A percentile compares a stretch with the other conserved stretches of the same genome.
These are phyloP conservation scores for Epinotia ramella DNA, from an alignment of 2,888 invertebrate species.

Conservation along the genomic window DNA sequence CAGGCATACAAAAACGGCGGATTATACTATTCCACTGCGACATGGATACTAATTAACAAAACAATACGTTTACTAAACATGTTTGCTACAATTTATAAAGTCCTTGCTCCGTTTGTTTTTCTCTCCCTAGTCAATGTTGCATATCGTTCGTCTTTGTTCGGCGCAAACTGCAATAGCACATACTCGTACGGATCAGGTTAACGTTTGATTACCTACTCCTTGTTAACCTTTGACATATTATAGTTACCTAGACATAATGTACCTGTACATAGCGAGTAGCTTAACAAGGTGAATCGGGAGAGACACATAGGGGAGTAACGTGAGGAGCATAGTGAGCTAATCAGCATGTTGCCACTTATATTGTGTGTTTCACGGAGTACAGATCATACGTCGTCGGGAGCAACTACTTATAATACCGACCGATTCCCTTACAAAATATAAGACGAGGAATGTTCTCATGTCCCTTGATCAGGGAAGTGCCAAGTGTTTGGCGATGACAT, in stretches of 20 bases:
- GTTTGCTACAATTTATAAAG: no score
- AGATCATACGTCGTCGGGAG: neutral
- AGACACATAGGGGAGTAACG: conserved; percentile 51
- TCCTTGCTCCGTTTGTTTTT: neutral
- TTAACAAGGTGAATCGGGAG: conserved; percentile 47
- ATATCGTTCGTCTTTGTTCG: conserved; percentile 1
- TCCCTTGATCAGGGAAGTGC: neutral
- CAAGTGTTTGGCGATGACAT: no score
- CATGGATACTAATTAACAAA: no score
- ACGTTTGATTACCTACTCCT: conserved; percentile 32
- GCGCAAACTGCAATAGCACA: neutral
- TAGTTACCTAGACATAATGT: conserved; percentile 1
- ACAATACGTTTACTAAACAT: no score
- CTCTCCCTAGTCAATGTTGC: neutral
- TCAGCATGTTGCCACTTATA: conserved; percentile 61
- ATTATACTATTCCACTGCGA: no score
- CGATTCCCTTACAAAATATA: neutral
- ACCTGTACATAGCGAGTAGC: conserved; percentile 50
- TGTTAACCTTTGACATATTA: conserved; percentile 28
- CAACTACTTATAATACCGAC: conserved; percentile 2
- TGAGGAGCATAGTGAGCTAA: conserved; percentile 57
- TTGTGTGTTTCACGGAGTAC: conserved; percentile 53
- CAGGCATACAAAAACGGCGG: no score
- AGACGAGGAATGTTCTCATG: neutral
- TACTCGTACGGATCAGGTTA: conserved; percentile 9